phyloP scores from a whole-genome alignment of 2,113 vertebrate species.

The Cebidichthys violaceus region DNA sequence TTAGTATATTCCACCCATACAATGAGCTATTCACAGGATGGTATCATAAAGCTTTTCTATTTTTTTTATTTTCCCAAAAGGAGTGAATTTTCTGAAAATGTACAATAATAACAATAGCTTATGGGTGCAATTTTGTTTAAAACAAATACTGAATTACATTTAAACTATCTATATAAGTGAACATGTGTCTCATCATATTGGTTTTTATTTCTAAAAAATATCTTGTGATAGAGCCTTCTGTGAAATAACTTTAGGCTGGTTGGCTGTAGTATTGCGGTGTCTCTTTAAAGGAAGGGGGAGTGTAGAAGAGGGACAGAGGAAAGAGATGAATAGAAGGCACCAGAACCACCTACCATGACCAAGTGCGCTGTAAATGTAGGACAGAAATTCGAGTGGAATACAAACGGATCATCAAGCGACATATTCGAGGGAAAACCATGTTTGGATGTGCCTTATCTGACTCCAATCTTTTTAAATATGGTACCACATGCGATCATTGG shows the following conservation, averaged over 20 bases:
- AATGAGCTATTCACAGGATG: background rate
- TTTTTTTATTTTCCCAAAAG: too few species aligned
- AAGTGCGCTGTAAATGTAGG: constrained; percentile 81
- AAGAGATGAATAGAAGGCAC: constrained; percentile 83
- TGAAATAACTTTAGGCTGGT: constrained; percentile 38
- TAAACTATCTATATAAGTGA: background rate
- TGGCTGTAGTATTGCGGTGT: constrained; percentile 74
- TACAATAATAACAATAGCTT: background rate
- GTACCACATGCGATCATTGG: constrained; percentile 61
- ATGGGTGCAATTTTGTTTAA: background rate
- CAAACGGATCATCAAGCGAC: constrained; percentile 64
- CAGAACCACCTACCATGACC: constrained; percentile 82
- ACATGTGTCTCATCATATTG: background rate
- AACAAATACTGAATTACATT: background rate
- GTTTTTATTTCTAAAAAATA: background rate
- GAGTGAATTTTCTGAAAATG: background rate
- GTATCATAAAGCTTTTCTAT: background rate
- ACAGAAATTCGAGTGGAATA: constrained; percentile 76
- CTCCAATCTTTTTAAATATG: constrained; percentile 52
- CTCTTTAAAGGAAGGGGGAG: constrained; percentile 85
- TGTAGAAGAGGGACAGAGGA: constrained; percentile 76
- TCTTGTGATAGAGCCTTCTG: background rate
- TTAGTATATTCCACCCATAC: background rate
- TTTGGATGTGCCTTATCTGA: constrained; percentile 74
- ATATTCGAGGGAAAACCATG: constrained; percentile 73